Conservation (phyloP, 2,888 invertebrate genomes). For the Hyposoter dolosus region DNA sequence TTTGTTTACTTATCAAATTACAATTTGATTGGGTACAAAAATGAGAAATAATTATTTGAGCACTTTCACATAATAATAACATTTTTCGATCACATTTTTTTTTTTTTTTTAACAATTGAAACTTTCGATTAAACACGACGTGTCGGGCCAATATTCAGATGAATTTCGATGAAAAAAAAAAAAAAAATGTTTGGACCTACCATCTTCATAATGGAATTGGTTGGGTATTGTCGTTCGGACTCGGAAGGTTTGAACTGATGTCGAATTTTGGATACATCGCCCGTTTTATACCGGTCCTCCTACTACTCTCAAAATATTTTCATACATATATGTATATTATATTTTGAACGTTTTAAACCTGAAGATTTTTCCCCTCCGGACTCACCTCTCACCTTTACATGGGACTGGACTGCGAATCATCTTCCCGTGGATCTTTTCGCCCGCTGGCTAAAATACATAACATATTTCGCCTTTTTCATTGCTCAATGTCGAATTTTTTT, state of each 20-base stretch:
- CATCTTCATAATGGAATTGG: slow-evolving; percentile 55
- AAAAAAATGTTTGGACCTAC: slow-evolving; percentile 11
- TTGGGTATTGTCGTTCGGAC: slow-evolving; percentile 47
- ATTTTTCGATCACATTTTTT: neutral
- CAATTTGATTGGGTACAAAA: neutral
- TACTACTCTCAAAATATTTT: slow-evolving; percentile 39
- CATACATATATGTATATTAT: slow-evolving; percentile 19
- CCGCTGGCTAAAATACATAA: slow-evolving; percentile 41
- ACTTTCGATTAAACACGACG: neutral
- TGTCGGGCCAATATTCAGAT: neutral
- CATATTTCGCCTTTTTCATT: slow-evolving; percentile 45
- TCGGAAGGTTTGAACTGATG: slow-evolving; percentile 56
- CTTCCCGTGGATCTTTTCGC: slow-evolving; percentile 14
- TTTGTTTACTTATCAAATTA: neutral
- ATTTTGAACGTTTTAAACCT: slow-evolving; percentile 4
- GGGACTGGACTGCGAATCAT: slow-evolving; percentile 42
- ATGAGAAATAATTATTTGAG: neutral
- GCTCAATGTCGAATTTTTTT: slow-evolving; percentile 41
- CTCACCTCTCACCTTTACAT: slow-evolving; percentile 62
- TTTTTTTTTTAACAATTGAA: neutral
- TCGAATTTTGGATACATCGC: slow-evolving; percentile 48
- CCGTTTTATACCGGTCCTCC: slow-evolving; percentile 61
- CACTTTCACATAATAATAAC: neutral
- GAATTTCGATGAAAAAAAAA: neutral
- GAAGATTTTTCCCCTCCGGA: slow-evolving; percentile 3